Percentiles rank a stretch among this genome's conserved stretches.
Evolutionary conservation across 2,797 vertebrate genomes (phyloP).

Genomic region (Micrastur ruficollis): DNA sequence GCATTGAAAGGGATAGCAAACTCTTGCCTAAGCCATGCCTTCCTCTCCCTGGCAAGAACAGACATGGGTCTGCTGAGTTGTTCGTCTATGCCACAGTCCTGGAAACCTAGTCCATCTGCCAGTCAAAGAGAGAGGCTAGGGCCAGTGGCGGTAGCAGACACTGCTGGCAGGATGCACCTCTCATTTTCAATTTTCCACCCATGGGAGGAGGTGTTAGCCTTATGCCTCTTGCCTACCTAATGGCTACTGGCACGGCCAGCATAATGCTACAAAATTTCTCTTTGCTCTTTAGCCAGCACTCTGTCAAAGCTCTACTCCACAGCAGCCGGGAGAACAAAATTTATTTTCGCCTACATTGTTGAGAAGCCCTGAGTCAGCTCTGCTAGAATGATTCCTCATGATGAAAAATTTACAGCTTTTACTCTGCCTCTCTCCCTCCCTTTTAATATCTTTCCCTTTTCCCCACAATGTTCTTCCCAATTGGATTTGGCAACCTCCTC

Average conservation of each 20-base stretch:
- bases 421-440: background rate
- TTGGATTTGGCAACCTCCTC: slow-evolving; percentile 15
- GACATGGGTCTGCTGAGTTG: background rate
- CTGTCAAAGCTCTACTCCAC: background rate
- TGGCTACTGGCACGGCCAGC: background rate
- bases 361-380: slow-evolving; percentile 50
- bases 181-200: background rate
- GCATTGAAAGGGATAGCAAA: background rate
- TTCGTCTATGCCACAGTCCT: background rate
- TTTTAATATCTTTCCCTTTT: slow-evolving; percentile 1
- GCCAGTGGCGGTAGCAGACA: background rate
- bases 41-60: background rate
- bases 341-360: slow-evolving; percentile 27
- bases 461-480: background rate
- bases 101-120: background rate
- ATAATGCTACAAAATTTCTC: background rate
- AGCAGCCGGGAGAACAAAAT: slow-evolving; percentile 15
- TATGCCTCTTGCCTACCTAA: background rate
- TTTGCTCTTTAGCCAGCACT: background rate
- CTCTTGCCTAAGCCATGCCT: background rate
- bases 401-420: slow-evolving; percentile 40
- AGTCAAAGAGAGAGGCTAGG: background rate
- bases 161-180: background rate
- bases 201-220: background rate
- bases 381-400: slow-evolving; percentile 14